Evolutionary conservation across 2,113 vertebrate species (phyloP), one percentile per base, ranked within the genome.

Genomic region (Todiramphus saurophagus): DNA sequence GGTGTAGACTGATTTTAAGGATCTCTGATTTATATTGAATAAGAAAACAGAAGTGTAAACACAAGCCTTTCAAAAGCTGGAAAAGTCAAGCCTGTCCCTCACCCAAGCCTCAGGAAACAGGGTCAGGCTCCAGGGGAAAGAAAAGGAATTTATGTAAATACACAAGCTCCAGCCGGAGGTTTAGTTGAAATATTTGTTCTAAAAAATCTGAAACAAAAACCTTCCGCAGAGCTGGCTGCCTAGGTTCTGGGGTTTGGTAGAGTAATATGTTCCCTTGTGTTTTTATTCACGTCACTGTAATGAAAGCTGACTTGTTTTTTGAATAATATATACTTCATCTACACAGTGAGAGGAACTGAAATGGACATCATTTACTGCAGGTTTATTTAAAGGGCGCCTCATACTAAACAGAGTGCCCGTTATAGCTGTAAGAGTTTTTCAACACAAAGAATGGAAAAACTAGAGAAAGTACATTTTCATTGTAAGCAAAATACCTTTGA

Each of bases 261-360:
- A 85, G 75, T 62, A 75, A 20, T 87, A 55, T 30, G 28, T 84
- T 92, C 55, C 48, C 25, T 72, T 69, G 78, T 91, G 84, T 43
- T 94, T 94, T 94, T 62, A 76, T 91, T 89, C 81, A 63, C 55
- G 74, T 94, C 89, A 87, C 18, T 30, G 21, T 95, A 95, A 94
- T 89, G 81, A 95, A 94, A 95, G 56, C 67, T 83, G 95, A 94
- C 95, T 94, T 74, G 46, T 74, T 87, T 94, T 96, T 91, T 95
- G 67, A 94, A 95, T 96, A 95, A 95, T 91, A 89, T 77, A 94
- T 92, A 69, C n/a, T 95, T 87, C 30, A 73, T 89, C 94, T 78
- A 37, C 83, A 37, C 44, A 62, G 66, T 39, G 69, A 95, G 68
- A 68, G 41, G 63, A 93, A 74, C 70, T 67, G 67, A 76, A 88